A percentile compares a stretch with the other conserved stretches of the same genome.
Conservation (phyloP, 2,113 vertebrate species). For the Gopherus evgoodei region DNA sequence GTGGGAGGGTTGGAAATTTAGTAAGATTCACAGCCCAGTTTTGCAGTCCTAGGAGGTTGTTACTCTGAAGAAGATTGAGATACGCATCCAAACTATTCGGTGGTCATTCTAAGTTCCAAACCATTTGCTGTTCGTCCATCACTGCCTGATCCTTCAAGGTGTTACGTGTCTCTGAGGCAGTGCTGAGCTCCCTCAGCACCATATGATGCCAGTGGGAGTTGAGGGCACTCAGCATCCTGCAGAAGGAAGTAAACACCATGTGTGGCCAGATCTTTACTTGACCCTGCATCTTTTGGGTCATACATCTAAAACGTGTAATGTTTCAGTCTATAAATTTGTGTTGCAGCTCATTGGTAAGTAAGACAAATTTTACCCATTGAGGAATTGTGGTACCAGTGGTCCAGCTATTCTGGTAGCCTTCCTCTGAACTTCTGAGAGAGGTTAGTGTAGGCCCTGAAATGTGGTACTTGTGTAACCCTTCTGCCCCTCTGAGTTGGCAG, state of each 20-base stretch:
- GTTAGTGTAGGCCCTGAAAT: neutral
- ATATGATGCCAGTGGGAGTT: neutral
- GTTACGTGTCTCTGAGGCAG: neutral
- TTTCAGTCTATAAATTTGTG: neutral
- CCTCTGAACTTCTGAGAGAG: neutral
- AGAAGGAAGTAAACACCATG: neutral
- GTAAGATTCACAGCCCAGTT: neutral
- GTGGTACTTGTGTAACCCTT: too few relatives aligned
- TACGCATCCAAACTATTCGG: neutral
- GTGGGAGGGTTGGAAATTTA: neutral
- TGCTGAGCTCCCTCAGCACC: neutral
- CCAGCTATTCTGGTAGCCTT: neutral
- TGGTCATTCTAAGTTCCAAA: neutral
- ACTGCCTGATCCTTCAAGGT: neutral
- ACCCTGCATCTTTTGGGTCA: neutral
- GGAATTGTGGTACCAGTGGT: neutral
- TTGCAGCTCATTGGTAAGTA: neutral
- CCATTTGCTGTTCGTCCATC: neutral
- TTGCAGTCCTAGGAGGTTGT: neutral
- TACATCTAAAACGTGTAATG: neutral
- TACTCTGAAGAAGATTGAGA: neutral
- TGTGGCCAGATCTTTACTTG: neutral
- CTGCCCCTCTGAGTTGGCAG: too few relatives aligned
- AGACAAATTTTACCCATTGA: neutral
- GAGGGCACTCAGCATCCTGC: neutral